Conservation (phyloP, 2,113 vertebrate species). For the Camelus dromedarius region DNA sequence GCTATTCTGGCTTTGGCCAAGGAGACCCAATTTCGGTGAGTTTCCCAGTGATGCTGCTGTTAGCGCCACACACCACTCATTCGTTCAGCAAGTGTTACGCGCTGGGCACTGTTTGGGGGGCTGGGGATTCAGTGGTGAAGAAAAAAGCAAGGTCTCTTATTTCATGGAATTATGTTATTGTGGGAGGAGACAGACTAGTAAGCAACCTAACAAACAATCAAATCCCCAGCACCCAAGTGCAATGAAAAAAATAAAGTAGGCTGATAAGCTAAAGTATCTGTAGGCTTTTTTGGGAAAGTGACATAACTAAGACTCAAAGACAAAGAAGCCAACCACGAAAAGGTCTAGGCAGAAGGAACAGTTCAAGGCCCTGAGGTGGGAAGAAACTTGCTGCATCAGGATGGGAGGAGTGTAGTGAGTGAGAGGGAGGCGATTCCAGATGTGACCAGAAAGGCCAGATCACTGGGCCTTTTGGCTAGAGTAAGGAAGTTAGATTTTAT, state of each 20-base stretch:
- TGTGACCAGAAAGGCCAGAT: neutral
- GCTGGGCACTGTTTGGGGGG: neutral
- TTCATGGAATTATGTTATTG: neutral
- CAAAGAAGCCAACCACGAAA: neutral
- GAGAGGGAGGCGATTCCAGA: neutral
- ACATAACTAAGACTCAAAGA: neutral
- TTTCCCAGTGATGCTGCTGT: neutral
- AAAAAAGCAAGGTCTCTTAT: neutral
- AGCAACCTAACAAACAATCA: neutral
- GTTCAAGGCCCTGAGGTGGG: neutral
- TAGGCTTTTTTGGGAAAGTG: neutral
- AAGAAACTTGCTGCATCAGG: neutral
- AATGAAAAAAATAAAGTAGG: neutral
- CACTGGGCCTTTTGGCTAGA: neutral
- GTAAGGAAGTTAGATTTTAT: neutral
- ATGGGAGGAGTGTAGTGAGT: too few relatives aligned
- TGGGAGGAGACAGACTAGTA: neutral
- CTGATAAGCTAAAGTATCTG: neutral
- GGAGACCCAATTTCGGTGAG: slow-evolving; percentile 87
- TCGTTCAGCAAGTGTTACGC: neutral
- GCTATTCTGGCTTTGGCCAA: slow-evolving; percentile 86
- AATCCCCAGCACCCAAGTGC: neutral
- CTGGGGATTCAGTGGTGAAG: neutral
- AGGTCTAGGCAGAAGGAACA: neutral
- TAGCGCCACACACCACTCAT: neutral